Conservation (phyloP, 1,140 invertebrate species). For the Hylaeus volcanicus region DNA sequence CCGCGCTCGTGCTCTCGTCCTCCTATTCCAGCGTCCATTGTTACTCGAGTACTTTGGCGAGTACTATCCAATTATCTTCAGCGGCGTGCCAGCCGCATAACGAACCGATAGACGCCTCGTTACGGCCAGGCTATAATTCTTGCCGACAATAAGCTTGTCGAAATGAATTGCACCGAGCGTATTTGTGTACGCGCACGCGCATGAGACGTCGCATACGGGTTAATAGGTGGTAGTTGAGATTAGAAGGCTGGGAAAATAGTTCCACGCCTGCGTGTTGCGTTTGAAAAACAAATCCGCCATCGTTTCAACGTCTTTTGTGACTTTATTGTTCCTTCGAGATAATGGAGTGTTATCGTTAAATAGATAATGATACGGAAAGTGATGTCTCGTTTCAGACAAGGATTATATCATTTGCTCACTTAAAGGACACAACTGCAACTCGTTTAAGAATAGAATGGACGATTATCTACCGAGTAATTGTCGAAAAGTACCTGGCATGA, state of each 20-base stretch:
- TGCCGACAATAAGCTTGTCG: conserved; percentile 51
- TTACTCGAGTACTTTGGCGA: conserved; percentile 60
- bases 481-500: no score
- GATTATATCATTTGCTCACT: no score
- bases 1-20: conserved; percentile 20
- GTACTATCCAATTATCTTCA: conserved; percentile 59
- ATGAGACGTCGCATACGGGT: neutral
- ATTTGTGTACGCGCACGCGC: conserved; percentile 33
- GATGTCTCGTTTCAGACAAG: no score
- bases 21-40: conserved; percentile 50
- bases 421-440: no score
- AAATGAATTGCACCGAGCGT: conserved; percentile 56
- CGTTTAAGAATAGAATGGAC: no score
- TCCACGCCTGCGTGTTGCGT: neutral
- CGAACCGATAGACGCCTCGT: conserved; percentile 63
- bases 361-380: no score
- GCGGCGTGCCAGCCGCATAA: conserved; percentile 41
- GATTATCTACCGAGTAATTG: no score
- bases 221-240: conserved; percentile 56
- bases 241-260: conserved; percentile 53
- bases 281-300: no score
- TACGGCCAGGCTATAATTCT: conserved; percentile 58
- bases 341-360: no score
- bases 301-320: no score
- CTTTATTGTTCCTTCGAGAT: no score